A percentile compares a stretch with the other conserved stretches of the same genome.
phyloP scores from a whole-genome alignment of 2,113 vertebrate species.

The Naja naja region DNA sequence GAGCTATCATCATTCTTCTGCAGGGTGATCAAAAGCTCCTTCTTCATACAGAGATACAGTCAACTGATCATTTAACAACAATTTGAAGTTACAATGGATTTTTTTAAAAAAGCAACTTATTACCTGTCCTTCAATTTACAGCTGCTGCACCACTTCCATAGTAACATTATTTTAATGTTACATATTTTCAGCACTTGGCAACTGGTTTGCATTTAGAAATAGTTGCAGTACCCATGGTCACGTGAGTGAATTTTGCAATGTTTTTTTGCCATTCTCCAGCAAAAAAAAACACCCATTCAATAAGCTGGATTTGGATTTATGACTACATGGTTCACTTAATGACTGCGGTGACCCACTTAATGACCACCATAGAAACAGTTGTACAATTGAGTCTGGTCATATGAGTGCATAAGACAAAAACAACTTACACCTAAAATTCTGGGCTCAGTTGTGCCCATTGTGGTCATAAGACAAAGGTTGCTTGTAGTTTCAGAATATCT shows the following conservation, averaged over 20 bases:
- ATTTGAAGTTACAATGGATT: background rate
- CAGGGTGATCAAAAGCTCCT: background rate
- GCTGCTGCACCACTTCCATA: background rate
- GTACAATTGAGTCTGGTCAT: background rate
- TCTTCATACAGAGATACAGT: background rate
- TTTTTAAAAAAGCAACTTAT: background rate
- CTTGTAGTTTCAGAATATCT: background rate
- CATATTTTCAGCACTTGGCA: background rate
- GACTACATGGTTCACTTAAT: background rate
- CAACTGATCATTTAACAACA: background rate
- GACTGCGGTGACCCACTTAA: background rate
- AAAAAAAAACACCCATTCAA: background rate
- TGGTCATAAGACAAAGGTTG: background rate
- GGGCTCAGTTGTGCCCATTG: background rate
- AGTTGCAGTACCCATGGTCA: background rate
- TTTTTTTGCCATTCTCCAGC: background rate
- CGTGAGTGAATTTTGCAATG: background rate
- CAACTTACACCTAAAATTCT: background rate
- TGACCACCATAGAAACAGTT: background rate
- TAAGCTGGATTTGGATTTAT: background rate
- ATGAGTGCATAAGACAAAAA: background rate
- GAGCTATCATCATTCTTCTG: background rate
- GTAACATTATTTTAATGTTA: background rate
- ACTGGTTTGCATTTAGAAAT: background rate
- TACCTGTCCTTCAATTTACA: background rate